These are phyloP conservation scores for Drosophila busckii DNA, from an alignment of 1,140 invertebrate species.

Conservation along the genomic window DNA sequence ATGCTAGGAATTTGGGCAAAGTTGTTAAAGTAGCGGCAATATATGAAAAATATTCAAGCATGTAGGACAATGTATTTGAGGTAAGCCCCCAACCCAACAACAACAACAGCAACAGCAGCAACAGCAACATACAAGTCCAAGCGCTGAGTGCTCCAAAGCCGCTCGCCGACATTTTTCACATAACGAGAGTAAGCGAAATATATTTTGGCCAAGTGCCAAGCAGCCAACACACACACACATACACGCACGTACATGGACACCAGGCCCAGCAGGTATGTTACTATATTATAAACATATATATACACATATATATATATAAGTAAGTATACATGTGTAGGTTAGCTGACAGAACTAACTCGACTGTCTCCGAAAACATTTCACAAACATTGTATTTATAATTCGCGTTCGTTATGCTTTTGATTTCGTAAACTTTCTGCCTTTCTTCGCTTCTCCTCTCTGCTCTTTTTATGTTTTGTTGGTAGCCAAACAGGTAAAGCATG, in stretches of 20 bases:
- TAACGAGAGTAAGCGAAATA: slow-evolving; percentile 41
- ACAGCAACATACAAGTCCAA: slow-evolving; percentile 12
- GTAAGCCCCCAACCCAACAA: neutral
- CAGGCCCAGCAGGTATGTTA: slow-evolving; percentile 16
- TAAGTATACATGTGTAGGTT: too few relatives aligned
- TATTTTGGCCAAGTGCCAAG: slow-evolving; percentile 46
- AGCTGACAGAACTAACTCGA: too few relatives aligned
- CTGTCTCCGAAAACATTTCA: slow-evolving; percentile 13
- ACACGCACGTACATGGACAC: slow-evolving; percentile 22
- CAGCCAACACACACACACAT: slow-evolving; percentile 18
- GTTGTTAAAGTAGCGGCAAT: slow-evolving; percentile 42
- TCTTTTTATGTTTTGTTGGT: too few relatives aligned
- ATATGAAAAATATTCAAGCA: slow-evolving; percentile 13
- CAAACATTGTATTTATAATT: slow-evolving; percentile 8
- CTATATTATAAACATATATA: slow-evolving; percentile 27
- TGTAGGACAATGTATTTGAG: neutral
- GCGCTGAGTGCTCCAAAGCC: slow-evolving; percentile 13
- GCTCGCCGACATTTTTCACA: slow-evolving; percentile 32
- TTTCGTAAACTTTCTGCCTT: slow-evolving; percentile 9
- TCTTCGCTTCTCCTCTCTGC: neutral
- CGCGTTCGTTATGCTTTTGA: slow-evolving; percentile 22
- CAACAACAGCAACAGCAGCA: neutral
- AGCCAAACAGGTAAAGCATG: neutral
- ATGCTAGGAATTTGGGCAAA: slow-evolving; percentile 47
- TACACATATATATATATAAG: too few relatives aligned